Conservation (phyloP, 2,113 vertebrate species). For the Ceyx melanurus region DNA sequence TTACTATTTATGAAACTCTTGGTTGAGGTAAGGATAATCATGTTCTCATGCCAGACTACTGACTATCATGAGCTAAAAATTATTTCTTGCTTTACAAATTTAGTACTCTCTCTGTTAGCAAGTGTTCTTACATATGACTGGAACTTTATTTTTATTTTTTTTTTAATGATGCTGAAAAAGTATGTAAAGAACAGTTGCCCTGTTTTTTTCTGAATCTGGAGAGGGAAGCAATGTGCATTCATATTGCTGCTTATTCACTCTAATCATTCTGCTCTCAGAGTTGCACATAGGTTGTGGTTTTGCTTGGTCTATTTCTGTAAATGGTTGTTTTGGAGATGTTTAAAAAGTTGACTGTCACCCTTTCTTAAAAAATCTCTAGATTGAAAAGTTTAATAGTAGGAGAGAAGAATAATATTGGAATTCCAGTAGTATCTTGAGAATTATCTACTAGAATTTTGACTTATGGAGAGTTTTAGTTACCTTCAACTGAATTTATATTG, state of each 20-base stretch:
- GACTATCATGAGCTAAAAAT: neutral
- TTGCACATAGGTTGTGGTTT: neutral
- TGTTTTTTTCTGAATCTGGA: neutral
- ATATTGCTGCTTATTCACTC: neutral
- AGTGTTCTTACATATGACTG: neutral
- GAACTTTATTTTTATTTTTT: neutral
- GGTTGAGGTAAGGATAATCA: neutral
- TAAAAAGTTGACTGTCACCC: rapidly evolving
- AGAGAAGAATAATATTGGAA: neutral
- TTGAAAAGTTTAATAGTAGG: neutral
- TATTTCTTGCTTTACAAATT: neutral
- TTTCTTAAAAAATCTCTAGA: neutral
- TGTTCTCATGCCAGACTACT: neutral
- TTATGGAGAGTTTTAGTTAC: neutral
- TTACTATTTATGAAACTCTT: neutral
- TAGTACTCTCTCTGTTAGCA: neutral
- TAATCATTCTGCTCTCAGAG: neutral
- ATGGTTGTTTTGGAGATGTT: neutral
- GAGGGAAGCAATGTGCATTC: neutral
- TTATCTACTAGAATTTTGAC: neutral
- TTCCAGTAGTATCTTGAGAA: neutral
- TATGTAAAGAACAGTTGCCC: neutral
- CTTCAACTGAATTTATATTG: neutral
- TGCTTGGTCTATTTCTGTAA: neutral
- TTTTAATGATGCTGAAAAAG: neutral